Evolutionary conservation across 2,888 invertebrate genomes (phyloP), one percentile per base, ranked within the genome.

Genomic region (Taphrorychus bicolor): DNA sequence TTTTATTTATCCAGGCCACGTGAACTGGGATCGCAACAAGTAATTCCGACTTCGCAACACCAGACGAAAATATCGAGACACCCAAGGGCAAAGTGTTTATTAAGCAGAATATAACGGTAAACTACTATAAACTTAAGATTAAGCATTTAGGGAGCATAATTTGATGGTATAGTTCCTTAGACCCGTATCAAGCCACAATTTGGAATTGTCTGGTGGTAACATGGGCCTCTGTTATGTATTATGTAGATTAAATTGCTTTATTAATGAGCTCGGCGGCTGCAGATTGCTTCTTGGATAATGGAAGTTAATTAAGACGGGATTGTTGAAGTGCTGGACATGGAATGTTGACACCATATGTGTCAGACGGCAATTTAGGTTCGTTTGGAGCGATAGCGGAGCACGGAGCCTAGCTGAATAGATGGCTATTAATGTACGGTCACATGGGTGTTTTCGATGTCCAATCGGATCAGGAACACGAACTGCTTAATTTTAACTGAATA

Each of bases 241-340:
- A 69, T 69, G 69, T 24, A 65, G 61, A 69, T 66, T 66, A 66
- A 66, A 69, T 69, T 69, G 65, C 61, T 69, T 61, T 69, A 65
- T 65, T 69, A 69, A 69, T 58, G 65, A 53, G 65, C 57, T 62
- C 61, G 54, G 41, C 52, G 62, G 69, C 51, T 48, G 65, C 65
- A 69, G 65, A 65, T 65, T 69, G 65, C 61, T 61, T 69, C 69
- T 65, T 65, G 65, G 65, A 69, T 69, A 69, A 69, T 69, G 65
- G 69, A 61, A 64, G 69, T 69, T 69, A 69, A 69, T 69, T 69
- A 69, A 69, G 69, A 69, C 57, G 69, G 56, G 59, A 66, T 61
- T 65, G 69, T 61, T 61, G 65, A 69, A 65, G 60, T 61, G 69
- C 60, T 58, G 65, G 69, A 64, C 64, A 65, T 23, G 62, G 59